A percentile compares a stretch with the other conserved stretches of the same genome.
phyloP scores from a whole-genome alignment of 2,888 invertebrate species.

The Heliconius hortense region DNA sequence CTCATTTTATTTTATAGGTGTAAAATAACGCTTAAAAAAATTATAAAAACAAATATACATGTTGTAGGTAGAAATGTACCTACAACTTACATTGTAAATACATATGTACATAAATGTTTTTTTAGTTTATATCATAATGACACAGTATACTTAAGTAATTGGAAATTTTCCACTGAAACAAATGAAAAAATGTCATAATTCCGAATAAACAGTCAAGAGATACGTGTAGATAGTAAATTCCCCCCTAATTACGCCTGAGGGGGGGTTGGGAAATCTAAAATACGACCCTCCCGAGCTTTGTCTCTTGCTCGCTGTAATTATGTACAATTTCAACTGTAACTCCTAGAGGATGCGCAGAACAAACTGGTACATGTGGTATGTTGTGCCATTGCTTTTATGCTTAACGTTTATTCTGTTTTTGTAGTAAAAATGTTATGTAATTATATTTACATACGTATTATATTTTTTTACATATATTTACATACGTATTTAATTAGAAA shows the following conservation, averaged over 20 bases:
- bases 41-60: too few species aligned
- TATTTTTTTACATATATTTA: too few species aligned
- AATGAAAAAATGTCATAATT: slow-evolving; percentile 11
- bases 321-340: slow-evolving; percentile 36
- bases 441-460: too few species aligned
- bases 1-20: too few species aligned
- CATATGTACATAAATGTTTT: not conserved
- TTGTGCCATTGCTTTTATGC: slow-evolving; percentile 1
- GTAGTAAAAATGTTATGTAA: not conserved
- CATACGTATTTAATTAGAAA: too few species aligned
- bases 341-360: slow-evolving; percentile 31
- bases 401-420: not conserved
- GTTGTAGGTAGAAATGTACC: too few species aligned
- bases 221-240: slow-evolving; percentile 25
- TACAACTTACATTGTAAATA: too few species aligned
- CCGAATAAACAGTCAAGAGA: slow-evolving; percentile 1
- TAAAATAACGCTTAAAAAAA: too few species aligned
- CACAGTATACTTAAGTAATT: not conserved
- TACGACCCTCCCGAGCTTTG: slow-evolving; percentile 29
- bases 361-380: slow-evolving; percentile 36
- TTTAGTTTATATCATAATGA: not conserved
- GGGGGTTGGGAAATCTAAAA: slow-evolving; percentile 34
- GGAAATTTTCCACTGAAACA: not conserved
- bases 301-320: slow-evolving; percentile 36
- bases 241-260: slow-evolving; percentile 30